Evolutionary conservation across 2,888 invertebrate genomes (phyloP), one percentile per base, ranked within the genome.

Genomic region (Sarcophaga subvicina): DNA sequence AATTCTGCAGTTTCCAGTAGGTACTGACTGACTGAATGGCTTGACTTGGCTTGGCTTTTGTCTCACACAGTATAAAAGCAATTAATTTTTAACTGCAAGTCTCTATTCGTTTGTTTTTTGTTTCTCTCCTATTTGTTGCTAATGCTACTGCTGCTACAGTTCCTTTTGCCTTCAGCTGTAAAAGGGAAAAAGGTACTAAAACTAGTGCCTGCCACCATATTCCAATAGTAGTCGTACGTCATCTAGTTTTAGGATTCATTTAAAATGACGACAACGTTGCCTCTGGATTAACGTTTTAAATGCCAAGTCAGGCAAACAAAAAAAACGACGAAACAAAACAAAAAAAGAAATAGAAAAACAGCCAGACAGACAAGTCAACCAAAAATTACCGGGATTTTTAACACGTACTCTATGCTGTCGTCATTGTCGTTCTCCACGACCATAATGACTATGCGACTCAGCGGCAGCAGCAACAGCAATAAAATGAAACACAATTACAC

Each of bases 41-140:
- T 1, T 37, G 37, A 10, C 37, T 10, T 37, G 37, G 8, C 37
- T 37, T 37, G 49, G 60, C 27, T 79, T 87, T 81, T 79, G 78
- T 81, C 59, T 47, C 12, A 54, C 12, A 49, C 12, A 2, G 4
- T 14, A 54, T 47, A 82, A 87, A 82, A 84, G 87, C 87, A 87
- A 87, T 87, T 87, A 87, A 87, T 87, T 87, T 87, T 87, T 87
- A 83, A 87, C 84, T 87, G 84, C 81, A 83, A 87, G 8, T 66
- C 77, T 77, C 10, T 37, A 2, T 54, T 54, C 17, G 12, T 12
- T 54, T 54, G 0, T 54, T 5, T 14, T 54, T 54, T 14, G 11
- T 49, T 49, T 14, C 49, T 14, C 11, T 49, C 1, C 11, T 49
- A 14, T 49, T 49, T 49, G 14, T 17, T 54, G 17, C 12, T 17